Evolutionary conservation across 2,888 invertebrate species (phyloP).

Genomic region (Glaucopsyche alexis): DNA sequence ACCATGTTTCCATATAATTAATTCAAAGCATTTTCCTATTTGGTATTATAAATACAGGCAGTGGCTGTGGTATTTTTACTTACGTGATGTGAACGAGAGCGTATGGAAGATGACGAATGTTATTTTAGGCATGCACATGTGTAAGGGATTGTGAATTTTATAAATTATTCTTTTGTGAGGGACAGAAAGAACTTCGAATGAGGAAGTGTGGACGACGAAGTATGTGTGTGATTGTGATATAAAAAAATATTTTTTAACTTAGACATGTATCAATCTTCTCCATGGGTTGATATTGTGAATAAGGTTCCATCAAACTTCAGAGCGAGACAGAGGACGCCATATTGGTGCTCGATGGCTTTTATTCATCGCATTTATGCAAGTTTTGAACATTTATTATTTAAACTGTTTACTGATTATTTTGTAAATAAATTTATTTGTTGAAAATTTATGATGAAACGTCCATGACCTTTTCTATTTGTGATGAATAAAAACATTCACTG

Average conservation of each 20-base stretch:
- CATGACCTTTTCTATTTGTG: slow-evolving; percentile 47
- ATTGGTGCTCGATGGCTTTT: slow-evolving; percentile 65
- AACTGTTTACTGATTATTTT: neutral
- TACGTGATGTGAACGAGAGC: slow-evolving; percentile 65
- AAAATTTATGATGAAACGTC: slow-evolving; percentile 7
- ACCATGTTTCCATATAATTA: slow-evolving; percentile 71
- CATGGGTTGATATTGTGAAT: slow-evolving; percentile 68
- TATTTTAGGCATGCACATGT: slow-evolving; percentile 78
- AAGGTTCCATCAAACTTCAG: slow-evolving; percentile 66
- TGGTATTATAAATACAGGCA: slow-evolving; percentile 80
- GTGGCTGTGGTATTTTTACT: slow-evolving; percentile 80
- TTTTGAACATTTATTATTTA: slow-evolving; percentile 22
- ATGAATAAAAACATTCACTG: slow-evolving; percentile 59
- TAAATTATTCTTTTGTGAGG: slow-evolving; percentile 76
- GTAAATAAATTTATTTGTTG: slow-evolving; percentile 29
- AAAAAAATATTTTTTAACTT: slow-evolving; percentile 70
- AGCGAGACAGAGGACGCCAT: slow-evolving; percentile 71
- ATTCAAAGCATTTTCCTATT: slow-evolving; percentile 77
- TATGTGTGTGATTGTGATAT: slow-evolving; percentile 55
- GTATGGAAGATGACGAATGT: slow-evolving; percentile 70
- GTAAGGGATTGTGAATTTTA: slow-evolving; percentile 79
- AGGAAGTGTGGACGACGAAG: slow-evolving; percentile 51
- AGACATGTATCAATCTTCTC: slow-evolving; percentile 66
- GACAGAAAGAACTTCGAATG: slow-evolving; percentile 59
- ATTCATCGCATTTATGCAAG: slow-evolving; percentile 57